Conservation (phyloP, 2,113 vertebrate genomes). For the Sinocyclocheilus anophthalmus region DNA sequence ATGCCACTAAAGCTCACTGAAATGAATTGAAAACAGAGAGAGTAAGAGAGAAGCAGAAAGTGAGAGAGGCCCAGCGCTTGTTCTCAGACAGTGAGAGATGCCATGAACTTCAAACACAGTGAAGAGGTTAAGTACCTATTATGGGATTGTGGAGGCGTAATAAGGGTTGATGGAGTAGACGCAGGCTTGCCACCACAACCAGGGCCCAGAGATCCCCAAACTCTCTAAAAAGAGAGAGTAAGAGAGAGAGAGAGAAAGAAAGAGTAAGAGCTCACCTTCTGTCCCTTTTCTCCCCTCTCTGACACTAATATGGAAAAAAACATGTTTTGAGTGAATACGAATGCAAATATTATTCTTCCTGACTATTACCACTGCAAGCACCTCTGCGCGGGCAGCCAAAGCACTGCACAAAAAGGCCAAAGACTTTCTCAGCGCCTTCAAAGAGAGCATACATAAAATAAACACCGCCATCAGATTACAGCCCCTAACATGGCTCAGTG, state of each 20-base stretch:
- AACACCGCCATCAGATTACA: constrained; percentile 83
- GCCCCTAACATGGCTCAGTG: constrained; percentile 75
- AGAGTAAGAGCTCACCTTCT: constrained; percentile 58
- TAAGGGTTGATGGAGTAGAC: constrained; percentile 52
- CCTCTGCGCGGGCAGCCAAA: constrained; percentile 79
- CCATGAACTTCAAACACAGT: constrained; percentile 22
- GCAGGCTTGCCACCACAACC: constrained; percentile 34
- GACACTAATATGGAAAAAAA: constrained; percentile 82
- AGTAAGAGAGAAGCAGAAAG: background rate
- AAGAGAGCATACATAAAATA: constrained; percentile 82
- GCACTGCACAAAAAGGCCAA: constrained; percentile 81
- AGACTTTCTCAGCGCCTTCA: constrained; percentile 81
- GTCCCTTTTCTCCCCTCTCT: constrained; percentile 62
- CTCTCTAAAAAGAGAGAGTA: constrained; percentile 31
- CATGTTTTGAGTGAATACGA: constrained; percentile 80
- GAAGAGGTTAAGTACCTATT: constrained; percentile 56
- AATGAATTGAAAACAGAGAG: background rate
- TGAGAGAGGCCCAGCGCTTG: background rate
- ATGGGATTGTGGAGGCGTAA: constrained; percentile 49
- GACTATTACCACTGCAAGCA: constrained; percentile 79
- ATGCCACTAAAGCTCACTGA: no score
- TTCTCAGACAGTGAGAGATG: constrained; percentile 18
- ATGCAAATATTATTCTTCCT: constrained; percentile 85
- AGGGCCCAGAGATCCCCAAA: constrained; percentile 38
- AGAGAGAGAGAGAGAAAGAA: constrained; percentile 54